Base-by-base conservation (phyloP, 2,113 vertebrate genomes). In the Aleadryas rufinucha region DNA sequence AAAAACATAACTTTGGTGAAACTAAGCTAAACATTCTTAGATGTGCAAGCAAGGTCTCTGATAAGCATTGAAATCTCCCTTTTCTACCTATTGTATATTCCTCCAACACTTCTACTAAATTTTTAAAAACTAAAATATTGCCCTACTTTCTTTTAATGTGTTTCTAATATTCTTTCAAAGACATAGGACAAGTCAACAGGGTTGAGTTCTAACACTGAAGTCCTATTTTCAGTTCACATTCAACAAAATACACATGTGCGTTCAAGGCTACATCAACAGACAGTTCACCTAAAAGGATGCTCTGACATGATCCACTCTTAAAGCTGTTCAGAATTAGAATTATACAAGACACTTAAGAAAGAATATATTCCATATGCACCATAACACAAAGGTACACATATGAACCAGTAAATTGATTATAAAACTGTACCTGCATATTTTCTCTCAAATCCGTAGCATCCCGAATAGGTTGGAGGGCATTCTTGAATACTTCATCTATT, bases 381-480 rank as follows among this genome's bases (percentile, higher is more conserved):
- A 4, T 24, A 79, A 85, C 33, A 93, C 27, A 92, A 70, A 84
- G 72, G 47, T 21, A 56, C 24, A 61, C 20, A 24, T 1, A 56
- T 33, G 24, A 61, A 50, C 19, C 11, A 2, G 35, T 45, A 91
- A 31, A 77, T 39, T 71, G 27, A 87, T 66, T 31, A 41, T 56
- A 37, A 92, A 63, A 90, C 96, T 45, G 87, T 98, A 99, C 99
- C 99, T 99, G 99, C 99, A 99, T 99, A 97, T 99, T 99, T 97
- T 99, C 99, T 97, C 99, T 98, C 95, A 99, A 98, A 95, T 99
- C 99, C 6, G 99, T 99, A 65, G 99, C 99, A 74, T 99, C 99
- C 78, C 99, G 98, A 54, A 99, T 98, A 8, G 99, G 99, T 19
- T 98, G 98, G 84, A 98, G 96, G 74, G 99, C 99, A 35, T 98